Percentiles rank a stretch among this genome's conserved stretches.
phyloP scores from a whole-genome alignment of 2,888 invertebrate genomes.

The Glyphotaelius pellucidus region DNA sequence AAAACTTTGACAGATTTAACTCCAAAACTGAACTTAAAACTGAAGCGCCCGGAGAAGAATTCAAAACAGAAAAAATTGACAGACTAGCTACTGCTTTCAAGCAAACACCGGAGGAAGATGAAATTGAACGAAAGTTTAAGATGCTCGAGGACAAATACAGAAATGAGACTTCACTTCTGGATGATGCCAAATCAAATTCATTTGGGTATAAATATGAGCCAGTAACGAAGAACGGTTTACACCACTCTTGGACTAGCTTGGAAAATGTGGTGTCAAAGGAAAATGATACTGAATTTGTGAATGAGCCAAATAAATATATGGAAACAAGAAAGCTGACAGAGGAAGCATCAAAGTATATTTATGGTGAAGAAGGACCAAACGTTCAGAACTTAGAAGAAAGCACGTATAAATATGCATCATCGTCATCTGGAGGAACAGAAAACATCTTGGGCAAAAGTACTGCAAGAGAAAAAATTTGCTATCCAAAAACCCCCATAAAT shows the following conservation, averaged over 20 bases:
- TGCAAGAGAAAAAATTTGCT: background rate
- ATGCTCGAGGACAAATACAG: slow-evolving; percentile 62
- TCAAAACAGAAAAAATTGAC: background rate
- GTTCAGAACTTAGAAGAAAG: background rate
- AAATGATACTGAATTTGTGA: slow-evolving; percentile 68
- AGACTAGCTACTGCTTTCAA: background rate
- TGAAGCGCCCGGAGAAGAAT: background rate
- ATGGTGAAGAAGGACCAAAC: slow-evolving; percentile 5
- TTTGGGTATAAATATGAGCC: slow-evolving; percentile 31
- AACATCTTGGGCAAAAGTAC: background rate
- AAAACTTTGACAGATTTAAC: background rate
- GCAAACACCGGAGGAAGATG: slow-evolving; percentile 46
- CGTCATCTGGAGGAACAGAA: background rate
- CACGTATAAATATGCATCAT: background rate
- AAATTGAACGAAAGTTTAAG: slow-evolving; percentile 62
- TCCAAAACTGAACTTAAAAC: background rate
- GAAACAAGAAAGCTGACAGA: slow-evolving; percentile 16
- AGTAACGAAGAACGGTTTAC: slow-evolving; percentile 28
- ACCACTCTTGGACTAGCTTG: slow-evolving; percentile 57
- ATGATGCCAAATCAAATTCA: slow-evolving; percentile 11
- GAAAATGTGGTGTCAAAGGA: slow-evolving; percentile 65
- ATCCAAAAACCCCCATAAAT: background rate
- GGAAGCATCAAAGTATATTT: slow-evolving; percentile 41
- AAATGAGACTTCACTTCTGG: slow-evolving; percentile 32
- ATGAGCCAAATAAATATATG: background rate